Percentiles rank a stretch among this genome's conserved stretches.
Evolutionary conservation across 2,888 invertebrate species (phyloP).

Genomic region (Limenitis arthemis): DNA sequence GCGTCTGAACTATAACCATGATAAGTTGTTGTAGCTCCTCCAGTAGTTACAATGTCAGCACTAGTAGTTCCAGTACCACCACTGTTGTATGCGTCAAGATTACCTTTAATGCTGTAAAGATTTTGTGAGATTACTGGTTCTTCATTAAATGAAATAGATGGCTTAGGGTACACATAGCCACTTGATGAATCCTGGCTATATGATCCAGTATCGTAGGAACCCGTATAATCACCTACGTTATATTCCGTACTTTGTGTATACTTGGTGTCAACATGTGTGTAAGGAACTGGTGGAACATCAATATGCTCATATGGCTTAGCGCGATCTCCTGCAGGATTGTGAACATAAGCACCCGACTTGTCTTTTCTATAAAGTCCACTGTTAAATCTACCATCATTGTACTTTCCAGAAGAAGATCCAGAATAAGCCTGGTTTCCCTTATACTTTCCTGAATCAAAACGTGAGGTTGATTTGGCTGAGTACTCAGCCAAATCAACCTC

Average conservation of each 20-base stretch:
- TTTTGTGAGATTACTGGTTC: slow-evolving; percentile 14
- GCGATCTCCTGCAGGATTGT: slow-evolving; percentile 60
- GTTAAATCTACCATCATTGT: slow-evolving; percentile 23
- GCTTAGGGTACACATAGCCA: slow-evolving; percentile 30
- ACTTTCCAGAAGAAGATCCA: slow-evolving; percentile 18
- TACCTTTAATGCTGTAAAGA: slow-evolving; percentile 45
- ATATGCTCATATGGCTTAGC: slow-evolving; percentile 58
- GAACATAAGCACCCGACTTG: slow-evolving; percentile 59
- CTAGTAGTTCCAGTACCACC: slow-evolving; percentile 23
- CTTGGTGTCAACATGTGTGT: slow-evolving; percentile 42
- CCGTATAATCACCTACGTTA: slow-evolving; percentile 40
- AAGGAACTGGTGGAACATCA: slow-evolving; percentile 49
- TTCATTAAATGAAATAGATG: slow-evolving; percentile 28
- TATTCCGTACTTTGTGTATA: slow-evolving; percentile 40
- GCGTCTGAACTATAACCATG: slow-evolving; percentile 41
- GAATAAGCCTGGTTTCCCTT: slow-evolving; percentile 15
- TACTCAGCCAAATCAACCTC: no score
- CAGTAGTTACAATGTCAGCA: slow-evolving; percentile 9
- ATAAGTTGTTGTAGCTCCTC: slow-evolving; percentile 18
- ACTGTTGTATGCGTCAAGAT: slow-evolving; percentile 37
- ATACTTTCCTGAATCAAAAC: slow-evolving; percentile 19
- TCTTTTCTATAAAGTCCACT: slow-evolving; percentile 31
- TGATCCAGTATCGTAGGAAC: slow-evolving; percentile 20
- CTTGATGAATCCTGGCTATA: slow-evolving; percentile 16
- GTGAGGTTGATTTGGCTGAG: neutral